phyloP scores from a whole-genome alignment of 2,113 vertebrate species.

The Gymnogyps californianus region DNA sequence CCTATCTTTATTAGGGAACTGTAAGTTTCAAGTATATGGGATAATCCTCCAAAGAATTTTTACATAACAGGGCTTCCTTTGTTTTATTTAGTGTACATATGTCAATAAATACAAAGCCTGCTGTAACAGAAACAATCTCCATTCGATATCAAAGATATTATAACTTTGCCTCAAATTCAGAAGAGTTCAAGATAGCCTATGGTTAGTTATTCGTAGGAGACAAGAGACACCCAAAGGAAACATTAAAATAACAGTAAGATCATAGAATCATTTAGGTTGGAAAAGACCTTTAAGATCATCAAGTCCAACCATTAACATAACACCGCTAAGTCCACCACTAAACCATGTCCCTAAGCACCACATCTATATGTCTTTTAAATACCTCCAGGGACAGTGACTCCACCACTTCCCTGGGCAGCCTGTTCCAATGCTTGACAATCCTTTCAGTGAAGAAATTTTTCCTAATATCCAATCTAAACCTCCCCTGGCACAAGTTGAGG shows the following conservation, averaged over 20 bases:
- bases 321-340: background rate
- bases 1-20: background rate
- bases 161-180: background rate
- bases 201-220: background rate
- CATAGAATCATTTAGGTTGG: background rate
- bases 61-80: background rate
- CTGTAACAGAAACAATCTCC: background rate
- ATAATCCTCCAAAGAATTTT: background rate
- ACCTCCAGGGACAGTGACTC: too few species aligned
- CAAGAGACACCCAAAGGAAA: background rate
- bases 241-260: background rate
- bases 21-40: background rate
- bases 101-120: background rate
- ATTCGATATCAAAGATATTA: background rate
- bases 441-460: background rate
- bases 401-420: background rate
- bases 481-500: background rate
- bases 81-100: background rate
- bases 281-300: background rate
- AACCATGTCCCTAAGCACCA: background rate
- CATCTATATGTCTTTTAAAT: rapidly evolving
- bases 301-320: background rate
- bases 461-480: background rate
- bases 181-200: background rate
- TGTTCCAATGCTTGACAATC: background rate